These are phyloP conservation scores for Ceratothoa steindachneri DNA, from an alignment of 2,888 invertebrate genomes.

Conservation along the genomic window DNA sequence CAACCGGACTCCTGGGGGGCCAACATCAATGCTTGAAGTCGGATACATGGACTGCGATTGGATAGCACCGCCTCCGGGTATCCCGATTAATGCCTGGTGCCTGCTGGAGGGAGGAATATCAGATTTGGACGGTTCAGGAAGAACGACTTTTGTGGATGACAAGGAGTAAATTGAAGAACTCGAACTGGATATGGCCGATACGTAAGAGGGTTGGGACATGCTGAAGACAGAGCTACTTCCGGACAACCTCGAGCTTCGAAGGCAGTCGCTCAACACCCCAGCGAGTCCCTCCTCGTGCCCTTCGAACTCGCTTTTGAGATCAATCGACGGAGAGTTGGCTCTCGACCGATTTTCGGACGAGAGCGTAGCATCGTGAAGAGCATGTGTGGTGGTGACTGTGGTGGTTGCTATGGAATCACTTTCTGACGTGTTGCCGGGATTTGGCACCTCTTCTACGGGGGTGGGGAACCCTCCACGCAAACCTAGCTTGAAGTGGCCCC, in stretches of 20 bases:
- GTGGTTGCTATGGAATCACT: conserved; percentile 21
- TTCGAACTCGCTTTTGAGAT: neutral
- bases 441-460: conserved; percentile 28
- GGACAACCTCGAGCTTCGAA: conserved; percentile 4
- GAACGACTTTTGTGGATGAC: conserved; percentile 15
- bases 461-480: conserved; percentile 38
- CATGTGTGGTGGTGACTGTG: conserved; percentile 5
- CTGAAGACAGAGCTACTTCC: neutral
- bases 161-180: conserved; percentile 21
- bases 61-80: conserved; percentile 50
- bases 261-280: neutral
- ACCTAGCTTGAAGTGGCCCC: conserved; percentile 42
- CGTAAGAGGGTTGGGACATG: conserved; percentile 19
- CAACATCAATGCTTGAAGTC: conserved; percentile 33
- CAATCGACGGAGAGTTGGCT: neutral
- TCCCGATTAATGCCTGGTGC: conserved; percentile 52
- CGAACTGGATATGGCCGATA: conserved; percentile 21
- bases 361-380: conserved; percentile 53
- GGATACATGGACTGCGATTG: conserved; percentile 37
- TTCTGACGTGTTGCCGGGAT: conserved; percentile 38
- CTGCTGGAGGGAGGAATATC: conserved; percentile 52
- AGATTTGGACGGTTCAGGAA: conserved; percentile 42
- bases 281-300: neutral
- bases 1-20: conserved; percentile 22
- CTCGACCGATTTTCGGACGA: conserved; percentile 50